Conservation (phyloP, 2,888 invertebrate species). For the Parnassius smintheus region DNA sequence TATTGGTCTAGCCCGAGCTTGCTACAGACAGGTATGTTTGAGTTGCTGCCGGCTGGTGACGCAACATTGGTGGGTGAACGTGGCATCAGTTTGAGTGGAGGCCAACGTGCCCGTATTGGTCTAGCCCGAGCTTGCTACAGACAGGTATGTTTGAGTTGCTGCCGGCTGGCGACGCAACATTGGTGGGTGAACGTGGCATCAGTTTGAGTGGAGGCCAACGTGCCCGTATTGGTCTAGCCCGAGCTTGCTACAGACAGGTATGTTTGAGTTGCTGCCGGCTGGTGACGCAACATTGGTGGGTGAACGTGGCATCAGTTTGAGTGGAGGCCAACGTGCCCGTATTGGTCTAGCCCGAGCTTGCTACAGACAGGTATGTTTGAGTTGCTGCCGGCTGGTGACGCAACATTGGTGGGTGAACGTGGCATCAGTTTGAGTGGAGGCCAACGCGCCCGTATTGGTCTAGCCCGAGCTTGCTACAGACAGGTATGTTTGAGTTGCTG, state of each 20-base stretch:
- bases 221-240: slow-evolving; percentile 88
- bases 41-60: slow-evolving; percentile 86
- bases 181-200: slow-evolving; percentile 89
- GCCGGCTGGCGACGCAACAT: slow-evolving; percentile 86
- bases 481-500: slow-evolving; percentile 85
- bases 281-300: slow-evolving; percentile 89
- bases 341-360: slow-evolving; percentile 89
- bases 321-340: slow-evolving; percentile 91
- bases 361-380: slow-evolving; percentile 86
- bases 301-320: slow-evolving; percentile 88
- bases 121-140: slow-evolving; percentile 89
- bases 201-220: slow-evolving; percentile 90
- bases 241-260: slow-evolving; percentile 89
- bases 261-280: slow-evolving; percentile 83
- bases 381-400: slow-evolving; percentile 86
- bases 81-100: slow-evolving; percentile 89
- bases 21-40: slow-evolving; percentile 87
- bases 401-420: slow-evolving; percentile 88
- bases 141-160: slow-evolving; percentile 85
- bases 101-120: slow-evolving; percentile 90
- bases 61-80: slow-evolving; percentile 88
- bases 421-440: slow-evolving; percentile 90
- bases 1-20: slow-evolving; percentile 87
- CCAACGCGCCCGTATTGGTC: slow-evolving; percentile 88
- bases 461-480: slow-evolving; percentile 89